Evolutionary conservation across 2,888 invertebrate species (phyloP).

Genomic region (Carterocephalus palaemon): DNA sequence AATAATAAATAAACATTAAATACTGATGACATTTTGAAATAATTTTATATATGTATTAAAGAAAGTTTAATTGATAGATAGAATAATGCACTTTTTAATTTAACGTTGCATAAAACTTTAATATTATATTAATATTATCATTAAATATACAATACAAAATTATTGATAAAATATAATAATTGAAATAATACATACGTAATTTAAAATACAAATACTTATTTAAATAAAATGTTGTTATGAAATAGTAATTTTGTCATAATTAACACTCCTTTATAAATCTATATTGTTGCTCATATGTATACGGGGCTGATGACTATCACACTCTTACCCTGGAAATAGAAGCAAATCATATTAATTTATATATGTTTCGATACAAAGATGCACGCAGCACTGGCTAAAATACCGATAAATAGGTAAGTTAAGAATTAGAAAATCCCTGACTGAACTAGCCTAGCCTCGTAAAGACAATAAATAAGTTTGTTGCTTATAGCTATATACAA

Average conservation of each 20-base stretch:
- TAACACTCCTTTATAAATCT: slow-evolving; percentile 1
- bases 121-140: slow-evolving; percentile 13
- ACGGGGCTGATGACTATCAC: slow-evolving; percentile 23
- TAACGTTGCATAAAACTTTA: too few relatives aligned
- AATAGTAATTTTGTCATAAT: slow-evolving; percentile 16
- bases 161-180: slow-evolving; percentile 6
- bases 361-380: not conserved
- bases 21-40: too few relatives aligned
- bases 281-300: slow-evolving; percentile 7
- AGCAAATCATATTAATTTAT: slow-evolving; percentile 11
- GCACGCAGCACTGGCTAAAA: too few relatives aligned
- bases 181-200: not conserved
- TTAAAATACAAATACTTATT: slow-evolving; percentile 5
- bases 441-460: too few relatives aligned
- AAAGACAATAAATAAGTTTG: not conserved
- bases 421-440: not conserved
- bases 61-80: too few relatives aligned
- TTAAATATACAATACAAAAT: slow-evolving; percentile 1
- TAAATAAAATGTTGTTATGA: slow-evolving; percentile 4
- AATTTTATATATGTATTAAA: too few relatives aligned
- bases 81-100: too few relatives aligned
- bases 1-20: not conserved
- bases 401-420: too few relatives aligned
- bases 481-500: not conserved
- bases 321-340: slow-evolving; percentile 28